phyloP scores from a whole-genome alignment of 2,888 invertebrate species.

The Dasysyrphus tricinctus region DNA sequence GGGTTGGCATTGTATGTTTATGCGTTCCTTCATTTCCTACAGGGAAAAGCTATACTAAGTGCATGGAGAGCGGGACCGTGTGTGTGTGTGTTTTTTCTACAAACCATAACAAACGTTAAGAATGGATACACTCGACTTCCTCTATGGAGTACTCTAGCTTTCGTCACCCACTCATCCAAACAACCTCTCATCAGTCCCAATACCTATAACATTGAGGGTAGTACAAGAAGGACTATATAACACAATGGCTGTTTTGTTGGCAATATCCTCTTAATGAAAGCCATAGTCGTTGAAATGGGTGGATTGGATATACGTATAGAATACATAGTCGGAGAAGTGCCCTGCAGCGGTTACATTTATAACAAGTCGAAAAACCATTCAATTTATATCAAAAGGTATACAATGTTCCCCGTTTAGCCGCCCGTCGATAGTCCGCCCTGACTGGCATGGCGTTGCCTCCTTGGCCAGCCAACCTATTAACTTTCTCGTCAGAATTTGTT shows the following conservation, averaged over 20 bases:
- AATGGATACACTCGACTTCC: slow-evolving; percentile 59
- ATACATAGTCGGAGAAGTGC: slow-evolving; percentile 76
- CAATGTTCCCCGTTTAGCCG: slow-evolving; percentile 68
- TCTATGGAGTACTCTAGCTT: slow-evolving; percentile 41
- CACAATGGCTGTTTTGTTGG: slow-evolving; percentile 74
- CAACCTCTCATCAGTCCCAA: slow-evolving; percentile 1
- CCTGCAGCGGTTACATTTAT: slow-evolving; percentile 82
- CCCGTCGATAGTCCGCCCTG: slow-evolving; percentile 12
- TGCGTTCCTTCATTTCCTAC: slow-evolving; percentile 70
- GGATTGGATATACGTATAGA: slow-evolving; percentile 44
- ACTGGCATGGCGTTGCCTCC: slow-evolving; percentile 20
- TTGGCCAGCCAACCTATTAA: slow-evolving; percentile 48
- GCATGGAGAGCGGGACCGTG: slow-evolving; percentile 48
- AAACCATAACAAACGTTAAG: slow-evolving; percentile 58
- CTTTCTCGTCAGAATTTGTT: slow-evolving; percentile 55
- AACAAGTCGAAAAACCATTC: slow-evolving; percentile 77
- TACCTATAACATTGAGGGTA: slow-evolving; percentile 32
- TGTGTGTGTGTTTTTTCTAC: slow-evolving; percentile 48
- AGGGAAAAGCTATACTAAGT: slow-evolving; percentile 69
- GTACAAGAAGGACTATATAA: slow-evolving; percentile 64
- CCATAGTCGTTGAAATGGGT: slow-evolving; percentile 68
- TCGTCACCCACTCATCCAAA: slow-evolving; percentile 41
- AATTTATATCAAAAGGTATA: slow-evolving; percentile 75
- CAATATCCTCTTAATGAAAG: slow-evolving; percentile 76
- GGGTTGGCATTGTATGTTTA: slow-evolving; percentile 73